Percentiles rank a stretch among this genome's conserved stretches.
phyloP scores from a whole-genome alignment of 2,113 vertebrate genomes.

The Phyllostomus discolor region DNA sequence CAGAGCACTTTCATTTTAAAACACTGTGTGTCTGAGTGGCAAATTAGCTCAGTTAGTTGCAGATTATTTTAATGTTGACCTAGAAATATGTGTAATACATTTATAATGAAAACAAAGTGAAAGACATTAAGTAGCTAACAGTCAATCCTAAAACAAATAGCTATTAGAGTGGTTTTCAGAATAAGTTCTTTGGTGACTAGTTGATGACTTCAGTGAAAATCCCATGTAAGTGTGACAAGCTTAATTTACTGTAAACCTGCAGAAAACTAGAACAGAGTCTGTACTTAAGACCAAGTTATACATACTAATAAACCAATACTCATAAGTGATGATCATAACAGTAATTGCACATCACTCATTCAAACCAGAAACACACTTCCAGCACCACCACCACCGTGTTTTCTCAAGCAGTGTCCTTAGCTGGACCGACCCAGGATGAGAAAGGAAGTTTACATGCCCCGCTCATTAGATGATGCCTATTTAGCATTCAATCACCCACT shows the following conservation, averaged over 20 bases:
- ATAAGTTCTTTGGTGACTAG: conserved; percentile 52
- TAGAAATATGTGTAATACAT: conserved; percentile 56
- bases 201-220: conserved; percentile 59
- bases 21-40: not conserved
- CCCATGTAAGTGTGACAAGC: conserved; percentile 4
- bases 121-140: conserved; percentile 52
- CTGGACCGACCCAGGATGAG: not conserved
- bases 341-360: not conserved
- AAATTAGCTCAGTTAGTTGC: conserved; percentile 35
- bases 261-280: conserved; percentile 11
- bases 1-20: conserved; percentile 7
- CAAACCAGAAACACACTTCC: conserved; percentile 2
- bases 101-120: conserved; percentile 66
- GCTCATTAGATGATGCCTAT: not conserved
- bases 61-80: conserved; percentile 59
- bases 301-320: conserved; percentile 11
- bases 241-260: conserved; percentile 50
- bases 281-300: conserved; percentile 16
- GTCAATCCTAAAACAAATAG: conserved; percentile 68
- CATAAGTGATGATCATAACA: not conserved
- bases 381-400: not conserved
- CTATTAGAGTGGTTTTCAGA: conserved; percentile 52
- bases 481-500: not conserved
- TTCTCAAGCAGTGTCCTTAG: not conserved
- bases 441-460: not conserved